phyloP scores from a whole-genome alignment of 1,140 invertebrate species.

The Leptopilina clavipes region DNA sequence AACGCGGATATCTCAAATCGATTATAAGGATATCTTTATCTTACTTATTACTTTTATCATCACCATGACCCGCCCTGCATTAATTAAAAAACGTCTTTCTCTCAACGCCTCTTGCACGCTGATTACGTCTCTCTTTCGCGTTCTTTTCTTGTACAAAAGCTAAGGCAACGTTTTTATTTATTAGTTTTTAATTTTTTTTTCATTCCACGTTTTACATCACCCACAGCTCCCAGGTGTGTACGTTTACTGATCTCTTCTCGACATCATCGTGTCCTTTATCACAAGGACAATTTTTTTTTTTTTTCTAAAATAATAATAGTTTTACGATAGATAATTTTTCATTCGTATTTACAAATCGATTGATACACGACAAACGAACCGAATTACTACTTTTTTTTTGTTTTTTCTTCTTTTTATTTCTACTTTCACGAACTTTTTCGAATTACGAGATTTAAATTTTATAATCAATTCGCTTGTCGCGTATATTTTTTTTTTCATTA shows the following conservation, averaged over 20 bases:
- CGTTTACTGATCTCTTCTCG: slow-evolving; percentile 24
- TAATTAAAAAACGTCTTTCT: slow-evolving; percentile 31
- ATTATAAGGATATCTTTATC: slow-evolving; percentile 26
- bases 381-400: not conserved
- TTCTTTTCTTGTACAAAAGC: slow-evolving; percentile 62
- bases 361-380: slow-evolving; percentile 39
- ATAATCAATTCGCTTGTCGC: slow-evolving; percentile 2
- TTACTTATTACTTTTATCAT: slow-evolving; percentile 32
- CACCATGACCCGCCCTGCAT: slow-evolving; percentile 32
- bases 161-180: slow-evolving; percentile 64
- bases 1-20: slow-evolving; percentile 14
- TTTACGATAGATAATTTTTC: not conserved
- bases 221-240: not conserved
- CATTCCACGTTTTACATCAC: not conserved
- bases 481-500: not conserved
- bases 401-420: slow-evolving; percentile 29
- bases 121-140: slow-evolving; percentile 34
- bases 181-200: slow-evolving; percentile 36
- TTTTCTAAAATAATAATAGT: slow-evolving; percentile 12
- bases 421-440: not conserved
- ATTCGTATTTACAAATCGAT: slow-evolving; percentile 33
- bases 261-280: slow-evolving; percentile 21
- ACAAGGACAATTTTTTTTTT: not conserved
- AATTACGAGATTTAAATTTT: not conserved
- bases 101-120: slow-evolving; percentile 8